phyloP scores from a whole-genome alignment of 2,797 vertebrate genomes.

The Apodemus agrarius region DNA sequence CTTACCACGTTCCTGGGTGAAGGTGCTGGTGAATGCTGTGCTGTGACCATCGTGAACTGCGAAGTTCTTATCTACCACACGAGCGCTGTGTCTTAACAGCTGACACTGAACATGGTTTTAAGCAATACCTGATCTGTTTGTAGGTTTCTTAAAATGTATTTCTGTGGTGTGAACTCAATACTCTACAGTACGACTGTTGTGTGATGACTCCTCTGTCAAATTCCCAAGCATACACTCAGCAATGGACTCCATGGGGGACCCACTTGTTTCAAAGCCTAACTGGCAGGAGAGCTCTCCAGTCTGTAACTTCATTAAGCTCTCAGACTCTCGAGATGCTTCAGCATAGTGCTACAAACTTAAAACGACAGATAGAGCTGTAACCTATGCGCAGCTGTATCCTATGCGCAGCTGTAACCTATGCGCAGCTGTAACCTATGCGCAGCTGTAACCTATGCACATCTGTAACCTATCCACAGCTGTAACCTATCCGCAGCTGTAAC shows the following conservation, averaged over 20 bases:
- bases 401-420: too few relatives aligned
- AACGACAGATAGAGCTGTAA: not conserved
- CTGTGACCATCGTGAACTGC: not conserved
- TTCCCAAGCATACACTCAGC: not conserved
- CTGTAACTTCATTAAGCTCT: conserved; percentile 20
- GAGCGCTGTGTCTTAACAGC: not conserved
- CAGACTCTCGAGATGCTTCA: not conserved
- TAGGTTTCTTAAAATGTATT: conserved; percentile 1
- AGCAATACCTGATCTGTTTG: conserved; percentile 11
- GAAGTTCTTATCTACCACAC: not conserved
- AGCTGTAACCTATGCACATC: too few relatives aligned
- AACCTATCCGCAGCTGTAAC: not conserved
- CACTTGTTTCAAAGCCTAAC: not conserved
- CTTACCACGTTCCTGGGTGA: conserved; percentile 38
- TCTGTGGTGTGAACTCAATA: conserved; percentile 36
- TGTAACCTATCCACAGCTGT: too few relatives aligned
- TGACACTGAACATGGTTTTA: conserved; percentile 46
- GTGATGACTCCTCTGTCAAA: not conserved
- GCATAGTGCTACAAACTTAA: conserved; percentile 14
- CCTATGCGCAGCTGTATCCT: not conserved
- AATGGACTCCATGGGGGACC: not conserved
- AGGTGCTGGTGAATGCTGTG: not conserved
- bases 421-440: too few relatives aligned
- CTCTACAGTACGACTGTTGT: not conserved
- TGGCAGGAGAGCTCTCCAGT: not conserved